Evolutionary conservation across 2,888 invertebrate genomes (phyloP), one percentile per base, ranked within the genome.

Genomic region (Phorcus lineatus): DNA sequence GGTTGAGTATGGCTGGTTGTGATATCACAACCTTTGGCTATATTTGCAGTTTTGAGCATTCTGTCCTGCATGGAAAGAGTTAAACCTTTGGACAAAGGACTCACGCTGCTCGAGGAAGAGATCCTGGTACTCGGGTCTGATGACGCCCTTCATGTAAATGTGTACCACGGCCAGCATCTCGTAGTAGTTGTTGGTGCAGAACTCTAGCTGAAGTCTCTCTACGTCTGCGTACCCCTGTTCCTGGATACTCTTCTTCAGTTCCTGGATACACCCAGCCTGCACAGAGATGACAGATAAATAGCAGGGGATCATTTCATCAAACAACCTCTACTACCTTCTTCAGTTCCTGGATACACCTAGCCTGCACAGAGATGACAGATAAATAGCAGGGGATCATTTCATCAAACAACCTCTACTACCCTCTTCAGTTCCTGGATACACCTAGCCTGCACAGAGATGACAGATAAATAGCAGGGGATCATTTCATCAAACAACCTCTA

Each of bases 21-120:
- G n/a, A n/a, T n/a, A n/a, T n/a, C n/a, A n/a, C n/a, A n/a, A n/a
- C n/a, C n/a, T n/a, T n/a, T n/a, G n/a, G n/a, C n/a, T n/a, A n/a
- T n/a, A n/a, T n/a, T n/a, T n/a, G n/a, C n/a, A n/a, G n/a, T n/a
- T n/a, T n/a, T n/a, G n/a, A n/a, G n/a, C n/a, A n/a, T n/a, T n/a
- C n/a, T n/a, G n/a, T n/a, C n/a, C n/a, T n/a, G n/a, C n/a, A n/a
- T n/a, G n/a, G n/a, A n/a, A n/a, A n/a, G n/a, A n/a, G n/a, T n/a
- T 7, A 9, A 28, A 17, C n/a, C 2, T 74, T 11, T 53, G 2
- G 24, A 53, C 22, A 22, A 0, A 0, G 0, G 53, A 86, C 90
- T 85, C 86, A 92, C 92, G 88, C 75, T 91, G 90, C 78, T 92
- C 92, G 75, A 92, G 82, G 81, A 91, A 91, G 11, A 92, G 84